phyloP scores from a whole-genome alignment of 2,113 vertebrate species.

The Amazona vittata region DNA sequence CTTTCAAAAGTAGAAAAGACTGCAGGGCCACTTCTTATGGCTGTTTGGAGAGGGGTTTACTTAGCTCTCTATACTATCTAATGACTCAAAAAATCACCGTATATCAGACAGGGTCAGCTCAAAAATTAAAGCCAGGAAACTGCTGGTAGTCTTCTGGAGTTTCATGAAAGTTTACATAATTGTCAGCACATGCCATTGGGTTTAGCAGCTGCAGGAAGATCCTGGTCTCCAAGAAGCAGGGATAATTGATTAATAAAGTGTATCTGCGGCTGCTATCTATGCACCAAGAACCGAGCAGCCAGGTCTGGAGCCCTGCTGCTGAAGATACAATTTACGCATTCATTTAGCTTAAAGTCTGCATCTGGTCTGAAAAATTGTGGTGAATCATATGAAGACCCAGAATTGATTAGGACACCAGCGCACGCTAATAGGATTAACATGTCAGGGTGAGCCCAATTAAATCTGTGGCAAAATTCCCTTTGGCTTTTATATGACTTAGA shows the following conservation, averaged over 20 bases:
- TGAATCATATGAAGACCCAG: background rate
- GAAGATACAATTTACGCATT: background rate
- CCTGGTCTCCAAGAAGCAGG: slow-evolving; percentile 35
- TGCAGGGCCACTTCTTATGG: background rate
- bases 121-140: slow-evolving; percentile 34
- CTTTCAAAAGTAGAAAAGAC: slow-evolving; percentile 13
- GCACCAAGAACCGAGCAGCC: background rate
- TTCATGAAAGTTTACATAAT: slow-evolving; percentile 40
- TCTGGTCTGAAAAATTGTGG: background rate
- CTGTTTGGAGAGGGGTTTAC: slow-evolving; percentile 20
- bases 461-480: background rate
- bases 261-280: background rate
- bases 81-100: slow-evolving; percentile 25
- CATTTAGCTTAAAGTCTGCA: background rate
- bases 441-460: background rate
- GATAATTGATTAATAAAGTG: slow-evolving; percentile 51
- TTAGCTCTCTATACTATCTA: slow-evolving; percentile 4
- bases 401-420: background rate
- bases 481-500: background rate
- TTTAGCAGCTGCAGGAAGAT: slow-evolving; percentile 47
- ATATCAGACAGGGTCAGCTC: slow-evolving; percentile 49
- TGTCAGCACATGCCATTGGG: slow-evolving; percentile 27
- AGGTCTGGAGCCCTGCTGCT: background rate
- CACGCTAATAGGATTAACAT: background rate
- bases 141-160: slow-evolving; percentile 33